These are phyloP conservation scores for Melanaphis sacchari DNA, from an alignment of 1,140 invertebrate genomes.

Conservation along the genomic window DNA sequence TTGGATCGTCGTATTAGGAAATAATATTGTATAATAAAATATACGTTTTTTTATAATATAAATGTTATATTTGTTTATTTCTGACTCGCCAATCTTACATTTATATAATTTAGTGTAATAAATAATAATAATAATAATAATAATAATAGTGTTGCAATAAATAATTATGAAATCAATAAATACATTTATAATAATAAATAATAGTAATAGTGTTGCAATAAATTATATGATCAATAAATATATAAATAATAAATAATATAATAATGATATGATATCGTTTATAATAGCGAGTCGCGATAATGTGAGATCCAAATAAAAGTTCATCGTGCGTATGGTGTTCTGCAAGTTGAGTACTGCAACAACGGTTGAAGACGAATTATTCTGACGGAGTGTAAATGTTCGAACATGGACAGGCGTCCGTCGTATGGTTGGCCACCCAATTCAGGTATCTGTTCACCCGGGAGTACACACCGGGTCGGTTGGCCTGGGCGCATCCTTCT, in stretches of 20 bases:
- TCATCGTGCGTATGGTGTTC: neutral
- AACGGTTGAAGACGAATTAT: neutral
- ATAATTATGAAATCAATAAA: neutral
- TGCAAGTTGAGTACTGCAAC: neutral
- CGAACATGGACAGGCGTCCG: conserved; percentile 58
- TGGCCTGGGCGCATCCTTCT: conserved; percentile 78
- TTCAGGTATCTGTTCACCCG: conserved; percentile 78
- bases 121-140: conserved; percentile 1
- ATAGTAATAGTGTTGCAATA: too few relatives aligned
- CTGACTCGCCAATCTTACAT: neutral
- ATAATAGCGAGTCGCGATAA: neutral
- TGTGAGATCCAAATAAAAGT: conserved; percentile 2
- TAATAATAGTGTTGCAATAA: neutral
- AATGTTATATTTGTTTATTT: neutral
- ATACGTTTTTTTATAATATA: neutral
- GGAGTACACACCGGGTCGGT: conserved; percentile 84
- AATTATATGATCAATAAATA: too few relatives aligned
- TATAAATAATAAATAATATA: neutral
- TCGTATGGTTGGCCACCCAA: conserved; percentile 66
- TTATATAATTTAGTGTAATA: neutral
- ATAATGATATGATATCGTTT: neutral
- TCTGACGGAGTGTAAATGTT: neutral
- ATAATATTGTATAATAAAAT: neutral
- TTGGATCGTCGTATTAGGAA: neutral
- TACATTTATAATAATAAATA: neutral